Conservation (phyloP, 2,797 vertebrate species). For the Hozukius guyotensis region DNA sequence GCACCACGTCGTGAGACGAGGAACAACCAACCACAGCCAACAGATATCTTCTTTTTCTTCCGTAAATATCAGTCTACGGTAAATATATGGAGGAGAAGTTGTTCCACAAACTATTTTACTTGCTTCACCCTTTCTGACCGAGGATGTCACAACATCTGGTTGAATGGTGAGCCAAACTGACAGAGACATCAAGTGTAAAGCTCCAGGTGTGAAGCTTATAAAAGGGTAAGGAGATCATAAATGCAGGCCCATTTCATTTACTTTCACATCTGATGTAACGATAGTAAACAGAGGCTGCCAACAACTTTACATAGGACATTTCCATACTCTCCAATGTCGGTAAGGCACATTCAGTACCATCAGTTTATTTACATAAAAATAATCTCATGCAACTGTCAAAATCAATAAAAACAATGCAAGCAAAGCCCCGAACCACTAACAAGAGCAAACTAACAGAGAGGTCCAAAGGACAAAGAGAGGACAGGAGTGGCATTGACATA, state of each 20-base stretch:
- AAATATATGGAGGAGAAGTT: no score
- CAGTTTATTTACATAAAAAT: not conserved
- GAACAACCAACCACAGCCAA: no score
- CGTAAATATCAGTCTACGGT: no score
- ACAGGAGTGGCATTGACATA: not conserved
- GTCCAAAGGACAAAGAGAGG: slow-evolving; percentile 5
- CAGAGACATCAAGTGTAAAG: no score
- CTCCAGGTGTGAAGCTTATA: no score
- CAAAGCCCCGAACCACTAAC: not conserved
- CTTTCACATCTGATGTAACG: not conserved
- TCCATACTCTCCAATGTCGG: not conserved
- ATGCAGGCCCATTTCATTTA: not conserved
- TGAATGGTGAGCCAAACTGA: no score
- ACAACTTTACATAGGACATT: not conserved
- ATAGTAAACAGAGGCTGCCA: not conserved
- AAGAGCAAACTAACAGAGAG: not conserved
- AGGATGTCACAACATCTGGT: no score
- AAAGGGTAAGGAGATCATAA: not conserved
- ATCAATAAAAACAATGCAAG: not conserved
- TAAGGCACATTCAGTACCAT: not conserved
- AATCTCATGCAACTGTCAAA: not conserved
- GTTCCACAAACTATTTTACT: no score
- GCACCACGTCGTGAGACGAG: no score
- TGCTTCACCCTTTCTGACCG: no score
- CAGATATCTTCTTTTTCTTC: no score